These are phyloP conservation scores for Luidia sarsii DNA, from an alignment of 53 echinoderm and acorn worm genomes.

Conservation along the genomic window DNA sequence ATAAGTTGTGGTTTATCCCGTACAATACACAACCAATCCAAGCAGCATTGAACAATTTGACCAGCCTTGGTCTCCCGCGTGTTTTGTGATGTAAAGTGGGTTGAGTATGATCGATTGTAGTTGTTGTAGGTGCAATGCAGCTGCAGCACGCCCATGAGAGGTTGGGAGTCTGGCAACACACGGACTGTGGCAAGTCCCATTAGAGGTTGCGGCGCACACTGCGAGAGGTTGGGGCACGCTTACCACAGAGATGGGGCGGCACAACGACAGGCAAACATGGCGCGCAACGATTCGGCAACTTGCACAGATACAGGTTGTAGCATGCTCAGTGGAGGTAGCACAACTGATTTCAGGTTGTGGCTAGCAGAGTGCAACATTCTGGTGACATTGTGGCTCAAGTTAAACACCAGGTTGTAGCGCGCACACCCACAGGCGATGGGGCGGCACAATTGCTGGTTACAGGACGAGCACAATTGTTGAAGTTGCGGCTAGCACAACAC, in stretches of 20 bases:
- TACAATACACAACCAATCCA: not conserved
- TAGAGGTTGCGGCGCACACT: constrained; percentile 14
- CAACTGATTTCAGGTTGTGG: too few relatives aligned
- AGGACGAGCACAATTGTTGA: not conserved
- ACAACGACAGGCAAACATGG: not conserved
- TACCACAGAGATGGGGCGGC: not conserved
- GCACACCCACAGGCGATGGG: constrained; percentile 30
- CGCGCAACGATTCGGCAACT: constrained; percentile 7
- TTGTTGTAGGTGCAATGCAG: not conserved
- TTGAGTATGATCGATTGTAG: not conserved
- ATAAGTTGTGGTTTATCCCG: constrained; percentile 10
- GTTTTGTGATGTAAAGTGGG: not conserved
- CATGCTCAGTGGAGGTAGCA: not conserved
- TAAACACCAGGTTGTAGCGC: not conserved
- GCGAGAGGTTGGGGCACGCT: not conserved
- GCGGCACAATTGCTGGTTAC: constrained; percentile 10
- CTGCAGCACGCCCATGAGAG: not conserved
- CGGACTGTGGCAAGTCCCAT: not conserved
- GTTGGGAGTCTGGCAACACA: constrained; percentile 6
- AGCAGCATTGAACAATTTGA: too few relatives aligned
- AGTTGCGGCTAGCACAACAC: constrained; percentile 13
- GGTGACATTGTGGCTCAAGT: not conserved
- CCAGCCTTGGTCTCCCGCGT: too few relatives aligned
- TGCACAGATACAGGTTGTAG: not conserved
- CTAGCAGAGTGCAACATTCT: too few relatives aligned